These are phyloP conservation scores for Sceloporus undulatus DNA, from an alignment of 2,113 vertebrate genomes.

Conservation along the genomic window DNA sequence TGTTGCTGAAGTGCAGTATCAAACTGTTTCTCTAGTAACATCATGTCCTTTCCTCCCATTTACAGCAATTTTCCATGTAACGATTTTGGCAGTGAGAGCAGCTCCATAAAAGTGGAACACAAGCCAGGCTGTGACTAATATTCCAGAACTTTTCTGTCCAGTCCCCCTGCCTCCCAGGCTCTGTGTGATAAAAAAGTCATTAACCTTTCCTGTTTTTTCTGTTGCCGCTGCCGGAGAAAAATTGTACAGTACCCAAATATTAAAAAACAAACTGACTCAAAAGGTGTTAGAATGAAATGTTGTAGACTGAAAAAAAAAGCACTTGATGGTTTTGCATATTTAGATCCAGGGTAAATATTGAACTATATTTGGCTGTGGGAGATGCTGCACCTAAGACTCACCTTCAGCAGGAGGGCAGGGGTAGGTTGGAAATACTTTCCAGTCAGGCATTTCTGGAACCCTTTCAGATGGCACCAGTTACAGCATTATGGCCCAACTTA, in stretches of 20 bases:
- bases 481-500: too few species aligned
- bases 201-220: conserved; percentile 68
- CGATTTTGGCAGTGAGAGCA: conserved; percentile 69
- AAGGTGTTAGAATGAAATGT: conserved; percentile 57
- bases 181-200: conserved; percentile 68
- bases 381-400: conserved; percentile 38
- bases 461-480: not conserved
- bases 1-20: conserved; percentile 53
- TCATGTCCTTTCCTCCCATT: conserved; percentile 69
- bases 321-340: conserved; percentile 56
- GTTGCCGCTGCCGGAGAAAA: conserved; percentile 42
- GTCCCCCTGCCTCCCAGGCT: conserved; percentile 45
- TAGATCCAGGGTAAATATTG: conserved; percentile 48
- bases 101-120: conserved; percentile 61
- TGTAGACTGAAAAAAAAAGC: conserved; percentile 49
- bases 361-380: conserved; percentile 52
- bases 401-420: conserved; percentile 60
- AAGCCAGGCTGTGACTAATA: conserved; percentile 78
- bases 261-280: conserved; percentile 65
- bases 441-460: not conserved
- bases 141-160: conserved; percentile 71
- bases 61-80: conserved; percentile 71
- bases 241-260: conserved; percentile 54
- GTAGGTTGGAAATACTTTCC: conserved; percentile 53
- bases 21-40: conserved; percentile 64